Base-by-base conservation (phyloP, 2,888 invertebrate genomes). In the Ochropleura leucogaster region DNA sequence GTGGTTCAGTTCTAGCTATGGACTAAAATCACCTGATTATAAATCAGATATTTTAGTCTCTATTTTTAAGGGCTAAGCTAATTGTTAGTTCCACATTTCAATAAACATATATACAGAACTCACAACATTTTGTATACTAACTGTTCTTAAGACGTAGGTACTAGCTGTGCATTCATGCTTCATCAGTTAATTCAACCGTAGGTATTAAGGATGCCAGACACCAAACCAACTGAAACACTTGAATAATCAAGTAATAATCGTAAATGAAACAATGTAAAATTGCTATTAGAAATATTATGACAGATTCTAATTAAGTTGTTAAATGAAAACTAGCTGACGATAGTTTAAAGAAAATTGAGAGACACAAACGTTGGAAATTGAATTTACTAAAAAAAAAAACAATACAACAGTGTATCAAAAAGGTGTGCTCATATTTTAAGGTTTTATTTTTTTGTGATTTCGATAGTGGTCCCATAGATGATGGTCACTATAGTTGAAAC, bases 31-130 rank as follows among this genome's bases (percentile, higher is more conserved):
- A 68, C 60, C 30, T 60, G 4, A 40, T n/a, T 16, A 18, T 68
- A 60, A 60, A 51, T 62, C 8, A 59, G 18, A 40, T 75, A 75
- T 49, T 67, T 75, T 20, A n/a, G 60, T 14, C 30, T 42, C 18
- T 44, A 42, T 20, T 20, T 67, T 47, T n/a, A 46, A 55, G 8
- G 8, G 40, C n/a, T 47, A 12, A 57, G 47, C 55, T 7, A 59
- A 57, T 70, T 57, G 1, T 18, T 42, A 4, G 10, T 65, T 44
- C 18, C 9, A 6, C 0, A 1, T 12, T 69, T 20, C 16, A 20
- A 30, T 4, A n/a, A 53, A 7, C 30, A 30, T 16, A 60, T 7
- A 14, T 47, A 42, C 9, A 16, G 8, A 9, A 47, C 9, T 42
- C 0, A n/a, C 3, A 20, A 16, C 8, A n/a, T 53, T 49, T 40